Percentiles rank a stretch among this genome's conserved stretches.
Evolutionary conservation across 2,113 vertebrate genomes (phyloP).

Genomic region (Cettia cetti): DNA sequence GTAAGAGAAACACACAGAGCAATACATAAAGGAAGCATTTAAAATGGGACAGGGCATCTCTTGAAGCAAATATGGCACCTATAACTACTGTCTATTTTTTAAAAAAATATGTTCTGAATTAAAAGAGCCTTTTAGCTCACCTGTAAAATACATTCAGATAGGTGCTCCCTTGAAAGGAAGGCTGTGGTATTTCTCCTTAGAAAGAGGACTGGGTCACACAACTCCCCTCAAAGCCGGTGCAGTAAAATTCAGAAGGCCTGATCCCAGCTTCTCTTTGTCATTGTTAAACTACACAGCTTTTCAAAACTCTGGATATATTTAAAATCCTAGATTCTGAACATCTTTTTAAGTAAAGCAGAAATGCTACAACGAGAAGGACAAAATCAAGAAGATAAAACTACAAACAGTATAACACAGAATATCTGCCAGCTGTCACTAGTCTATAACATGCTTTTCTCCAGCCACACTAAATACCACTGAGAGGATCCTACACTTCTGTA

Average conservation of each 20-base stretch:
- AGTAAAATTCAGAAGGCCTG: neutral
- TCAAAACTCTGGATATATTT: neutral
- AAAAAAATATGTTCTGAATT: neutral
- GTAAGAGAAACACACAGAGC: neutral
- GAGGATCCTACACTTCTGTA: neutral
- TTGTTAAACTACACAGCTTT: neutral
- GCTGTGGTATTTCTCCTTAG: neutral
- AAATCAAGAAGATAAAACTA: neutral
- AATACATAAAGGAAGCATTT: neutral
- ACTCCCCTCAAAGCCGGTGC: fast-evolving
- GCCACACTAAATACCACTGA: neutral
- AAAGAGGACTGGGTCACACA: neutral
- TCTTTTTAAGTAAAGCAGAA: neutral
- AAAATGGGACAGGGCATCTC: neutral
- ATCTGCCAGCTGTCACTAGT: neutral
- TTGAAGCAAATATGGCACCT: neutral
- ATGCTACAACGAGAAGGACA: neutral
- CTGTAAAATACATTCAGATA: neutral
- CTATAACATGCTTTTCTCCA: neutral
- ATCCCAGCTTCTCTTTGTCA: neutral
- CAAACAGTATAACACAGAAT: neutral
- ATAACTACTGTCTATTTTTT: neutral
- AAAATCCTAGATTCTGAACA: neutral
- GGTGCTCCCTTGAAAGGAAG: neutral
- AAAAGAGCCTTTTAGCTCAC: neutral